A percentile compares a stretch with the other conserved stretches of the same genome.
These are phyloP conservation scores for Chaetorhynchus papuensis DNA, from an alignment of 2,113 vertebrate species.

Conservation along the genomic window DNA sequence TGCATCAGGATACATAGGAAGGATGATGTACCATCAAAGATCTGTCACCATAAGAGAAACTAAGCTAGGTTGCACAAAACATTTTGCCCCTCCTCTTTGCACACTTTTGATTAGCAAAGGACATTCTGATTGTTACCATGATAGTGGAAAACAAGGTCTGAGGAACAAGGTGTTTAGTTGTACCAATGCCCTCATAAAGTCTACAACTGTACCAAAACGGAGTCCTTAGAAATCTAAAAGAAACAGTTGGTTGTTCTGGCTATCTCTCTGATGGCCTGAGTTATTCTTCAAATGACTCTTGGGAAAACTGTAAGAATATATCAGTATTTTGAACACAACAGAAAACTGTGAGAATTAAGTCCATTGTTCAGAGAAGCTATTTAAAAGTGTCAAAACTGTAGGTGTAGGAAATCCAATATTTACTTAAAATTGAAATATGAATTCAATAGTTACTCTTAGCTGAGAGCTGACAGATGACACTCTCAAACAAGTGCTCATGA, in stretches of 20 bases:
- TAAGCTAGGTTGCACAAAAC: background rate
- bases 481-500: background rate
- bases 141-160: background rate
- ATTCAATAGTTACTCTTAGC: background rate
- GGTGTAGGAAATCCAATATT: background rate
- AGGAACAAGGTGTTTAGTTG: background rate
- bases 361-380: background rate
- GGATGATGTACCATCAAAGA: background rate
- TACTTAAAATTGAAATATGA: background rate
- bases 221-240: background rate
- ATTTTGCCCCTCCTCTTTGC: background rate
- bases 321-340: background rate
- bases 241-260: background rate
- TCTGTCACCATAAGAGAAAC: background rate
- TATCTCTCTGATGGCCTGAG: background rate
- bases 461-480: background rate
- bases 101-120: background rate
- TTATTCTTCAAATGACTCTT: background rate
- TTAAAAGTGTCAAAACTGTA: background rate
- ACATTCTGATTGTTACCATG: background rate
- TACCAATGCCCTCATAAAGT: background rate
- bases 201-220: background rate
- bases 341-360: background rate
- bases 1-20: background rate
- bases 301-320: background rate